Evolutionary conservation across 1,140 invertebrate species (phyloP).

Genomic region (Penaeus indicus): DNA sequence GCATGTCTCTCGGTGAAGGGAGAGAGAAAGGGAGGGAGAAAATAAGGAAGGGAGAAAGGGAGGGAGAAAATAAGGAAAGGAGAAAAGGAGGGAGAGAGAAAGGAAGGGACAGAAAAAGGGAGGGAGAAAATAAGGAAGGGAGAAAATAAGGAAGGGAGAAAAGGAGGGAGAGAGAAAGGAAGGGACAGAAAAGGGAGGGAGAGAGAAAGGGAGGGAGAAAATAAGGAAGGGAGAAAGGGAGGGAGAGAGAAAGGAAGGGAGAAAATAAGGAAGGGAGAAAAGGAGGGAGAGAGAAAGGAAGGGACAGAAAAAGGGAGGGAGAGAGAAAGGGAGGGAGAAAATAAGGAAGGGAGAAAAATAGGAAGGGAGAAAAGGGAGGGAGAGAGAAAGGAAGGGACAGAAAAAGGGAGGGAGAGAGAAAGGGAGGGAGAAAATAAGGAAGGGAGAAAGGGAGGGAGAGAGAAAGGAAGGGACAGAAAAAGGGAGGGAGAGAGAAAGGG

Average conservation of each 20-base stretch:
- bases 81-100: too few species aligned
- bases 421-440: background rate
- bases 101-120: too few species aligned
- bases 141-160: too few species aligned
- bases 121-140: too few species aligned
- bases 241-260: too few species aligned
- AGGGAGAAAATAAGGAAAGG: too few species aligned
- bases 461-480: background rate
- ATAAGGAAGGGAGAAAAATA: background rate
- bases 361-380: background rate
- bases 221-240: background rate
- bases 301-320: background rate
- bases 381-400: background rate
- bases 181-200: background rate
- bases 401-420: background rate
- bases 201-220: background rate
- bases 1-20: too few species aligned
- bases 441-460: background rate
- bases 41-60: too few species aligned
- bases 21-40: too few species aligned
- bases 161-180: background rate
- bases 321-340: background rate
- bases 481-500: background rate
- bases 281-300: background rate
- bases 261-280: too few species aligned